Base-by-base conservation (phyloP, 2,113 vertebrate species). In the Ardeotis arabs region DNA sequence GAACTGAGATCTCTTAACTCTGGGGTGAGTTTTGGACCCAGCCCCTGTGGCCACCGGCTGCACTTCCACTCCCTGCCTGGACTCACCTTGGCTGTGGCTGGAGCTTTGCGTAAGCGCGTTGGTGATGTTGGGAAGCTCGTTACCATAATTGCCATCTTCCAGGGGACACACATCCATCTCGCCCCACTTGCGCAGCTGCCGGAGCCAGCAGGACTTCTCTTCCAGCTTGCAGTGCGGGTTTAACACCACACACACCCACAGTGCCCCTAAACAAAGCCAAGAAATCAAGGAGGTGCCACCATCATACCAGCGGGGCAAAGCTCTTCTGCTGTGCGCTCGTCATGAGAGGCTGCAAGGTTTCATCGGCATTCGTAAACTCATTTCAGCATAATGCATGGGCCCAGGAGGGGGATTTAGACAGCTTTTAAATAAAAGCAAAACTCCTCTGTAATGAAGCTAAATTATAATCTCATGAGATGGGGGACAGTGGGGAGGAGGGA, bases 161-260 rank as follows among this genome's bases (percentile, higher is more conserved):
- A 99, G 97, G 17, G 99, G 99, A 97, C 99, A 99, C 69, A 99
- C 97, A 53, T 99, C 99, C 98, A 99, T 99, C 98, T 99, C 99
- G 0, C 98, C 98, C 99, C 99, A 99, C 82, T 99, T 99, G 96
- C 98, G 99, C 88, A 99, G 98, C 95, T 99, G 99, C 96, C 98
- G 98, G 44, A 99, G 98, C 99, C 99, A 99, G 96, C 98, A 98
- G 84, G 97, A 98, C 96, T 99, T 99, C 98, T 99, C 99, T 74
- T 99, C 99, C 74, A 99, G 98, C 97, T 99, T 99, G 96, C 99
- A 99, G 97, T 99, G 99, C 0, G 99, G 99, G 97, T 99, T 99
- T 68, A 99, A 96, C 97, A 99, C 99, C 75, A 99, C 99, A 3
- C 99, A 99, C 81, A 99, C 99, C 99, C 99, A 99, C 95, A 99